Conservation (phyloP, 2,113 vertebrate genomes). For the Seriola rivoliana region DNA sequence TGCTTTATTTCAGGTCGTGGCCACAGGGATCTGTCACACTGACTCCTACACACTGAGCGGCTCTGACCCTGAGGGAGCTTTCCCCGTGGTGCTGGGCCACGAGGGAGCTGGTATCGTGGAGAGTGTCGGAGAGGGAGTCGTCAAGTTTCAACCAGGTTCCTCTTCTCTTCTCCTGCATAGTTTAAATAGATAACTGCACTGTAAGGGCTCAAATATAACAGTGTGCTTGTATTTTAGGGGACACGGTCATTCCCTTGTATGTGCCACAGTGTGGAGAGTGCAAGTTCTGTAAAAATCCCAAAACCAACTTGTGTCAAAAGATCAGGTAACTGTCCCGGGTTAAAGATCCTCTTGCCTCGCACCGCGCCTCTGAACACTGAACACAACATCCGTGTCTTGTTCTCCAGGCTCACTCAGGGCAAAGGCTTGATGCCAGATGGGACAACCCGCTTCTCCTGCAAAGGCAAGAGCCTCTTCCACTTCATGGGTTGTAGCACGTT, state of each 20-base stretch:
- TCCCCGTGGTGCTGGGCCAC: slow-evolving; percentile 88
- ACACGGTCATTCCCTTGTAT: slow-evolving; percentile 88
- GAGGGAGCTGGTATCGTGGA: slow-evolving; percentile 89
- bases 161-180: background rate
- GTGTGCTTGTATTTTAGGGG: slow-evolving; percentile 70
- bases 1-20: slow-evolving; percentile 72
- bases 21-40: slow-evolving; percentile 89
- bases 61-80: slow-evolving; percentile 76
- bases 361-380: too few species aligned
- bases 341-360: background rate
- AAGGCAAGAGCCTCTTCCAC: slow-evolving; percentile 82
- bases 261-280: slow-evolving; percentile 87
- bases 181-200: background rate
- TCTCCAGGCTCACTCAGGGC: slow-evolving; percentile 78
- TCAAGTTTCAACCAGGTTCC: slow-evolving; percentile 89
- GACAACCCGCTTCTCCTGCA: slow-evolving; percentile 86
- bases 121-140: slow-evolving; percentile 91
- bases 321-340: slow-evolving; percentile 71
- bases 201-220: background rate
- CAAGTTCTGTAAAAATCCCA: slow-evolving; percentile 84
- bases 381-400: background rate
- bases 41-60: slow-evolving; percentile 86
- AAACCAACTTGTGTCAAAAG: slow-evolving; percentile 84
- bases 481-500: slow-evolving; percentile 86
- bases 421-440: slow-evolving; percentile 90